Base-by-base conservation (phyloP, 1,140 invertebrate genomes). In the Drosophila lacteicornis region DNA sequence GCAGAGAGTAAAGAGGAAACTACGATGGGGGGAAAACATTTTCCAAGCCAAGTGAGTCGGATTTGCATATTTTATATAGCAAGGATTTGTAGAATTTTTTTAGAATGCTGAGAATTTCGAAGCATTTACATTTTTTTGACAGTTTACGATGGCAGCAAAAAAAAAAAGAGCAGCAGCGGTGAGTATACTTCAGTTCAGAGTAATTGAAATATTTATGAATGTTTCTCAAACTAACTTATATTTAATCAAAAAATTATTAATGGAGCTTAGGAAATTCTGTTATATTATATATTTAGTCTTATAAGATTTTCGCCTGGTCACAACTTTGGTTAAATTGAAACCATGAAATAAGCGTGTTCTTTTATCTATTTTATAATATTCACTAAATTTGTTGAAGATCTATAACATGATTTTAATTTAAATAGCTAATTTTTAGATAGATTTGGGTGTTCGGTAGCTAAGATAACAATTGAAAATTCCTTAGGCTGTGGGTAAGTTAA, bases 31-130 rank as follows among this genome's bases (percentile, higher is more conserved):
- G 43, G 15, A 7, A 15, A 49, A 56, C 45, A 75, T 77, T 62
- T 63, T 60, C n/a, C 36, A 49, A 78, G 67, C 47, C 55, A 68
- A 46, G 50, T 46, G 58, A 70, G 43, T 27, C 22, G 60, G 71
- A 81, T 80, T 80, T 77, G 65, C 73, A 80, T 82, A 77, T 81
- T 69, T 82, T 62, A 59, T 43, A 61, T 55, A 55, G 38, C 33
- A 53, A 40, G 46, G 38, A 68, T 53, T 61, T 75, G 36, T 49
- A 80, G 43, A 79, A 79, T 79, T 79, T 40, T 45, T 45, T 30
- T 33, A 57, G 33, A 74, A 73, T 43, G 68, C 38, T 50, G 55
- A 60, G 68, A 73, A 74, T 74, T 60, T 73, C 46, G n/a, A 38
- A 51, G 55, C 68, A 51, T 74, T 50, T 73, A 60, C 53, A 73